Conservation (phyloP, 2,888 invertebrate species). For the Eristalis pertinax region DNA sequence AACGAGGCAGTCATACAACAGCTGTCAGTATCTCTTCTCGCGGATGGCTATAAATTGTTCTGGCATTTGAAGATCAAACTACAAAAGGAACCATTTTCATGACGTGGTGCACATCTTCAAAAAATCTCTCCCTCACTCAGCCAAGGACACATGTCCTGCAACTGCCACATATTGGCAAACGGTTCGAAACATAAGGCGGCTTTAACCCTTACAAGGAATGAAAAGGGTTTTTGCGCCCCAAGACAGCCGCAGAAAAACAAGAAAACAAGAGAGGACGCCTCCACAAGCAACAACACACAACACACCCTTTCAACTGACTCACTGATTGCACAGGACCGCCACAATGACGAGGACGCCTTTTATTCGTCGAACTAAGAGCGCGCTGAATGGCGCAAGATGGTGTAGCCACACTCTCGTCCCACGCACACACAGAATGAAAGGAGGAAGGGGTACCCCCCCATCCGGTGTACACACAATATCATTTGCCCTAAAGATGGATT, state of each 20-base stretch:
- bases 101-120: neutral
- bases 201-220: neutral
- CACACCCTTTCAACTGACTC: neutral
- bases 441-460: conserved; percentile 32
- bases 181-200: neutral
- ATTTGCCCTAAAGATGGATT: conserved; percentile 69
- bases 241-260: neutral
- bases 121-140: neutral
- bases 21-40: too few species aligned
- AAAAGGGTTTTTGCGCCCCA: neutral
- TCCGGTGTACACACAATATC: conserved; percentile 66
- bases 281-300: neutral
- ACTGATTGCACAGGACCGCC: conserved; percentile 37
- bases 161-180: neutral
- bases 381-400: conserved; percentile 28
- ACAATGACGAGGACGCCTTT: conserved; percentile 17
- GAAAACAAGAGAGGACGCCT: neutral
- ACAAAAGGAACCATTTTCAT: neutral
- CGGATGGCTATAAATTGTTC: too few species aligned
- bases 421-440: conserved; percentile 14
- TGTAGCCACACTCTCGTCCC: conserved; percentile 41
- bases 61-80: neutral
- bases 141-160: neutral
- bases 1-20: too few species aligned
- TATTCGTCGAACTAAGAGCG: conserved; percentile 45